Evolutionary conservation across 1,140 invertebrate species (phyloP).

Genomic region (Aplysia californica): DNA sequence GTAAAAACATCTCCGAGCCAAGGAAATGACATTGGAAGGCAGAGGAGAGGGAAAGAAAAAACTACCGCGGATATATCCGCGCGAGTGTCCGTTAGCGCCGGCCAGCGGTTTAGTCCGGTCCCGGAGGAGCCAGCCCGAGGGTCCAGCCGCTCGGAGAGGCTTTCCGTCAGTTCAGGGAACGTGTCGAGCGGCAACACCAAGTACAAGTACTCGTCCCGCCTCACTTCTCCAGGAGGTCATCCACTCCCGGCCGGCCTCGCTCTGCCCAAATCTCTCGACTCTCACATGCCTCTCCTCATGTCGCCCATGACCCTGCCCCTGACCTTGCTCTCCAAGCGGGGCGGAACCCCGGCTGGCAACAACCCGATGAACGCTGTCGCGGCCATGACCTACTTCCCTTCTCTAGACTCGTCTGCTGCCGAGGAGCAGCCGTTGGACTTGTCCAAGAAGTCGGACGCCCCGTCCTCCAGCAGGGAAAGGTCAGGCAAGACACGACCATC

Average conservation of each 20-base stretch:
- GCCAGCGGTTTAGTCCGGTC: not conserved
- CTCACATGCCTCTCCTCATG: conserved; percentile 19
- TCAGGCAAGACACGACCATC: not conserved
- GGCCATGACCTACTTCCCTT: not conserved
- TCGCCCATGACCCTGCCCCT: conserved; percentile 5
- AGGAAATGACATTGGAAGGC: no score
- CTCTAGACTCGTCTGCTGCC: not conserved
- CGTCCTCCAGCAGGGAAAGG: not conserved
- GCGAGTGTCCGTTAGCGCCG: not conserved
- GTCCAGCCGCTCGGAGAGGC: not conserved
- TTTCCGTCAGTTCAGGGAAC: not conserved
- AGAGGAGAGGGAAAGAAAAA: not conserved
- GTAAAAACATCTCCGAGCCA: no score
- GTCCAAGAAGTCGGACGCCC: conserved; percentile 1
- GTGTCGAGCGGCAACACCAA: not conserved
- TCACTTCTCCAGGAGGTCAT: not conserved
- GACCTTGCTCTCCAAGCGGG: not conserved
- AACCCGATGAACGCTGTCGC: not conserved
- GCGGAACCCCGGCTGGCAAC: not conserved
- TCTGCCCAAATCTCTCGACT: not conserved
- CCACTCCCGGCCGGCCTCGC: not conserved
- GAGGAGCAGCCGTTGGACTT: conserved; percentile 24
- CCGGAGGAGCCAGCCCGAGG: not conserved
- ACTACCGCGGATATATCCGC: not conserved
- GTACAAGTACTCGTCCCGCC: conserved; percentile 13